Evolutionary conservation across 2,888 invertebrate species (phyloP).

Genomic region (Tortrix viridana): DNA sequence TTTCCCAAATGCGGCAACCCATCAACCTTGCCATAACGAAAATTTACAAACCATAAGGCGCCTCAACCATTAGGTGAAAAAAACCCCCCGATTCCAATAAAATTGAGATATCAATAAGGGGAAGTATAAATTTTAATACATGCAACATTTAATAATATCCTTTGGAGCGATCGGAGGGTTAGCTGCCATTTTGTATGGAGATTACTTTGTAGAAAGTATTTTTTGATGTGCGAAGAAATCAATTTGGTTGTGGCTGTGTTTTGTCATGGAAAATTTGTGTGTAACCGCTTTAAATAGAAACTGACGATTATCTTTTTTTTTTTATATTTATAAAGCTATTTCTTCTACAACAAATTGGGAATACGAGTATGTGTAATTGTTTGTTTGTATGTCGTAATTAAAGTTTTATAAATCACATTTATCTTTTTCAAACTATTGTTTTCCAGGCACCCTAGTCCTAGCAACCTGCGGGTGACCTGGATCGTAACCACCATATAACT

Average conservation of each 20-base stretch:
- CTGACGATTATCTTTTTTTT: too few species aligned
- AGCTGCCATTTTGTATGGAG: constrained; percentile 23
- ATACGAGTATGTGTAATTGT: too few species aligned
- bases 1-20: neutral
- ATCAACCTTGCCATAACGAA: constrained; percentile 40
- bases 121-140: constrained; percentile 71
- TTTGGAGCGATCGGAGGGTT: constrained; percentile 50
- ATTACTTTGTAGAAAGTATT: constrained; percentile 18
- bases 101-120: constrained; percentile 59
- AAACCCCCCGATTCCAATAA: constrained; percentile 56
- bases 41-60: constrained; percentile 62
- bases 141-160: constrained; percentile 79
- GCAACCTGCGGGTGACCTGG: too few species aligned
- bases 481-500: too few species aligned
- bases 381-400: too few species aligned
- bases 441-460: too few species aligned
- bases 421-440: too few species aligned
- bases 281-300: too few species aligned
- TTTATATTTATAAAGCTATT: too few species aligned
- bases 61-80: constrained; percentile 48
- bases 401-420: too few species aligned
- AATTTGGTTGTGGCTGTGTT: constrained; percentile 19
- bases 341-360: too few species aligned
- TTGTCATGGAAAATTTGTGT: neutral
- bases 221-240: constrained; percentile 16